Base-by-base conservation (phyloP, 2,113 vertebrate species). In the Xenopus borealis region DNA sequence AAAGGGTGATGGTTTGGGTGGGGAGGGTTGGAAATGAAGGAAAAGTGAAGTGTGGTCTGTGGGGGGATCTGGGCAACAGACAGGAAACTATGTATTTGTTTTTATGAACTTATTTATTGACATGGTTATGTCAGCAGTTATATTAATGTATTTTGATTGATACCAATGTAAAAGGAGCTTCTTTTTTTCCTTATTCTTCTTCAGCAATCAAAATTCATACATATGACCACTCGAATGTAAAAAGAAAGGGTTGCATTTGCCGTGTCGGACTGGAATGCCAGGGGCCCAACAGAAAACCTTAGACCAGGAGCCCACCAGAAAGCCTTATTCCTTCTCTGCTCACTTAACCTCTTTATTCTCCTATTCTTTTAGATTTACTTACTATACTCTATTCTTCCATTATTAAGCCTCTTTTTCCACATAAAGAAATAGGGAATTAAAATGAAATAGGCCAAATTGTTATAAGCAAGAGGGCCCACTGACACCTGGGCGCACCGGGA, bases 21-120 rank as follows among this genome's bases (percentile, higher is more conserved):
- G 23, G 23, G 3, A 27, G 23, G 13, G 11, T 61, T 57, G 23
- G 23, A 27, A 3, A 27, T 27, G 74, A 18, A 76, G 66, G 66
- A 30, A 45, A 63, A 55, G 74, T 66, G 59, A 76, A 55, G 59
- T 69, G 23, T 64, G 66, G 53, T 63, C 4, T 14, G 27, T 20
- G 58, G 59, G 73, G 40, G 47, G 23, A 67, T 9, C 19, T 66
- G 73, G 47, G 57, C 17, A 8, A 23, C 19, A 61, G 65, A 66
- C 17, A 66, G 73, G 67, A 70, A 70, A 70, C 63, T 63, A 64
- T 77, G 74, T 77, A 77, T 70, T 70, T 27, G 69, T 66, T 77
- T 75, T 77, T 70, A 64, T 77, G 74, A 68, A 64, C 47, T 70
- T 77, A 77, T 77, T 77, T 77, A 77, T 70, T 70, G 74, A 64